These are phyloP conservation scores for Euwallacea similis DNA, from an alignment of 1,140 invertebrate species.

Conservation along the genomic window DNA sequence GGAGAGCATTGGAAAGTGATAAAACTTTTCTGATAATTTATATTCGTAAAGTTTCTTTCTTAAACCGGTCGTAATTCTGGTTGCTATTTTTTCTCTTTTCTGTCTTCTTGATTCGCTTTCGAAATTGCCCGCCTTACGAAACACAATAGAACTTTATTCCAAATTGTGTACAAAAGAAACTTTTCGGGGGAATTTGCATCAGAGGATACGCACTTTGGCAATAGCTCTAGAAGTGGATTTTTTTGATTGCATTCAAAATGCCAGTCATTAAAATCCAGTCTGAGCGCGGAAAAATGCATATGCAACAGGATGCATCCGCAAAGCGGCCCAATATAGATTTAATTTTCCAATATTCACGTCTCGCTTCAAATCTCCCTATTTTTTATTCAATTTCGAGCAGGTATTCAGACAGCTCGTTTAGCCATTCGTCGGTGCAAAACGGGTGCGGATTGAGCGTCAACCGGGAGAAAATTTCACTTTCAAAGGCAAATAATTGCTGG, in stretches of 20 bases:
- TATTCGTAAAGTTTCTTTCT: constrained; percentile 31
- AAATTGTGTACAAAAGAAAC: neutral
- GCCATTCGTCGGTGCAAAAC: neutral
- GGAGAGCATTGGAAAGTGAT: constrained; percentile 29
- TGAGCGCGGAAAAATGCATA: too few species aligned
- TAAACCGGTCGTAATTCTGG: constrained; percentile 26
- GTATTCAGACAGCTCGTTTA: constrained; percentile 8
- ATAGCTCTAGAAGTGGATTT: too few species aligned
- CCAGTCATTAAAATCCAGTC: too few species aligned
- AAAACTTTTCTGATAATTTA: constrained; percentile 34
- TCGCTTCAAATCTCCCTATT: neutral
- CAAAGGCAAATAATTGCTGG: constrained; percentile 22
- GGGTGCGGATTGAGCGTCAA: constrained; percentile 14
- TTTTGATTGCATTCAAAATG: too few species aligned
- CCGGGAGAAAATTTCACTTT: constrained; percentile 23
- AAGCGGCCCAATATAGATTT: neutral
- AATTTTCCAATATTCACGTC: constrained; percentile 9
- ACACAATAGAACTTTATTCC: neutral
- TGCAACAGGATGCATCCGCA: too few species aligned
- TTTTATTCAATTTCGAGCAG: constrained; percentile 12
- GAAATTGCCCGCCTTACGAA: constrained; percentile 4
- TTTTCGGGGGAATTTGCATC: neutral
- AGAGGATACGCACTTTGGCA: too few species aligned
- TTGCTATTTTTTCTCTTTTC: constrained; percentile 10
- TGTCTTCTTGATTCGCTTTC: constrained; percentile 5